phyloP scores from a whole-genome alignment of 2,888 invertebrate genomes.

The Euclidia mi region DNA sequence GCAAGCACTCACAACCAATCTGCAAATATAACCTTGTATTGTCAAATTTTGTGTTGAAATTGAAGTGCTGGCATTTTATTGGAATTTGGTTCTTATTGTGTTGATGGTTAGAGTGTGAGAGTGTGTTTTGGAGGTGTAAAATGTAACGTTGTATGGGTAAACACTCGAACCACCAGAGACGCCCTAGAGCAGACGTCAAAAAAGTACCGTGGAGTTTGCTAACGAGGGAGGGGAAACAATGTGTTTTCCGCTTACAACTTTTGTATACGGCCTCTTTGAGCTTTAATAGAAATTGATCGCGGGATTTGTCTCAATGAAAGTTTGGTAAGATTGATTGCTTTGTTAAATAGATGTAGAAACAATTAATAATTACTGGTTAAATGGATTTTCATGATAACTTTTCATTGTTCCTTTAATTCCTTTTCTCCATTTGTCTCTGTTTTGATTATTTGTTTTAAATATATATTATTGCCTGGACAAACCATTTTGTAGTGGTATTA shows the following conservation, averaged over 20 bases:
- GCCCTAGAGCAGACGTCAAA: conserved; percentile 85
- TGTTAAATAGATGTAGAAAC: conserved; percentile 41
- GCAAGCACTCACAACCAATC: conserved; percentile 54
- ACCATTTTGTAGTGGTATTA: too few relatives aligned
- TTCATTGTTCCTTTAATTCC: background rate
- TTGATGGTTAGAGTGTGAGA: conserved; percentile 47
- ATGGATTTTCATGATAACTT: conserved; percentile 8
- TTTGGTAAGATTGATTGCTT: conserved; percentile 53
- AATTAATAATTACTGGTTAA: conserved; percentile 31
- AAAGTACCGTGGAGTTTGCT: conserved; percentile 82
- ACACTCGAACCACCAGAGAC: conserved; percentile 79
- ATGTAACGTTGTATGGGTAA: conserved; percentile 65
- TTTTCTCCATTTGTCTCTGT: background rate
- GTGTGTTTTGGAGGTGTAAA: conserved; percentile 52
- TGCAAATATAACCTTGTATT: conserved; percentile 65
- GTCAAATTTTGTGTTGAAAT: conserved; percentile 56
- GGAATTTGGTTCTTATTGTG: conserved; percentile 65
- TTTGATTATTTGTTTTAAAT: too few relatives aligned
- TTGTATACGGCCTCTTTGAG: conserved; percentile 58
- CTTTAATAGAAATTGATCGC: conserved; percentile 69
- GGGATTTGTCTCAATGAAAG: conserved; percentile 57
- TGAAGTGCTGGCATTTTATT: conserved; percentile 38
- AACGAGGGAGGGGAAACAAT: conserved; percentile 82
- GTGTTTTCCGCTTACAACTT: conserved; percentile 76
- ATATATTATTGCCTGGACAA: too few relatives aligned